Percentiles rank a stretch among this genome's conserved stretches.
phyloP scores from a whole-genome alignment of 2,113 vertebrate species.

The Halichoerus grypus region DNA sequence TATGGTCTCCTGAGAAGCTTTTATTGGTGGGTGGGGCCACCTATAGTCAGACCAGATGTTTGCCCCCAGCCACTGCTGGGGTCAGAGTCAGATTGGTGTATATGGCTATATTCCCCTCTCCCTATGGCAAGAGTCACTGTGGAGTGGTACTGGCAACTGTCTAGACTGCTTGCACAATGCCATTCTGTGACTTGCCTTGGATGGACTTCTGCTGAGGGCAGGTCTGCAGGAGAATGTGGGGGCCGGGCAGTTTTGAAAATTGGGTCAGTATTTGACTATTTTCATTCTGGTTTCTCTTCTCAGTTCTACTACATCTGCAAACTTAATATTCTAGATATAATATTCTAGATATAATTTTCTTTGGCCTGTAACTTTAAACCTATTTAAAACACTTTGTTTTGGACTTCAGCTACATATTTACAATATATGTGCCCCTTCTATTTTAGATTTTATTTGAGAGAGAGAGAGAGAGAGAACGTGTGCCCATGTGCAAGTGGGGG shows the following conservation, averaged over 20 bases:
- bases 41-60: neutral
- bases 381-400: conserved; percentile 52
- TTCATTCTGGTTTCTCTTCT: neutral
- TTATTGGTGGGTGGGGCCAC: neutral
- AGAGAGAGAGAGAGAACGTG: neutral
- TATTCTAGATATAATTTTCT: neutral
- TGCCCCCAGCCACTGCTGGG: neutral
- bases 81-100: neutral
- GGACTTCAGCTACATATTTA: neutral
- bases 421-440: neutral
- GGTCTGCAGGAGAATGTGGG: neutral
- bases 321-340: neutral
- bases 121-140: neutral
- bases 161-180: neutral
- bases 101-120: neutral
- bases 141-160: neutral
- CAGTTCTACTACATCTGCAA: neutral
- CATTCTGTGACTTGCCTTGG: neutral
- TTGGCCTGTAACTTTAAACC: neutral
- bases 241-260: neutral
- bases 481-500: neutral
- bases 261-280: neutral
- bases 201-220: neutral
- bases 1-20: neutral
- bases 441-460: conserved; percentile 19